Percentiles rank a stretch among this genome's conserved stretches.
Conservation (phyloP, 2,797 vertebrate genomes). For the Melanotaenia maccullochi region DNA sequence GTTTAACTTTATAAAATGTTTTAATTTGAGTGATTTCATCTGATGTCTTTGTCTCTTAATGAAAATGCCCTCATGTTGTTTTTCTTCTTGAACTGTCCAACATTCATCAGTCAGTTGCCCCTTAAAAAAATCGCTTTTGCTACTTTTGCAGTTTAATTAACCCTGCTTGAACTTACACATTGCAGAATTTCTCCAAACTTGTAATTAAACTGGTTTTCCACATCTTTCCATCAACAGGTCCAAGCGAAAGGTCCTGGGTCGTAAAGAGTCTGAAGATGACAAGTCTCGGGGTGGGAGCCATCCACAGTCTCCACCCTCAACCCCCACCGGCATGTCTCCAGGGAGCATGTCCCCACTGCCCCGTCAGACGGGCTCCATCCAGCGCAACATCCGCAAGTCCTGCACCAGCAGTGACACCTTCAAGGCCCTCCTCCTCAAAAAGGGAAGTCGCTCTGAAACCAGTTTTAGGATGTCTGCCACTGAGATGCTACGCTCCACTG, state of each 20-base stretch:
- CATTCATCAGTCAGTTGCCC: neutral
- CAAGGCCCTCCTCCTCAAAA: slow-evolving; percentile 95
- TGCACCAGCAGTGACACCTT: slow-evolving; percentile 97
- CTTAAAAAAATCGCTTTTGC: neutral
- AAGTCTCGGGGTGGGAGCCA: slow-evolving; percentile 75
- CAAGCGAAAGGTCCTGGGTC: slow-evolving; percentile 96
- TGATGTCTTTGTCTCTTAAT: slow-evolving; percentile 24
- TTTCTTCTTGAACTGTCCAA: slow-evolving; percentile 6
- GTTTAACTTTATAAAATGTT: slow-evolving; percentile 14
- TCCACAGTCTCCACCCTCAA: slow-evolving; percentile 65
- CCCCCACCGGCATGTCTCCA: slow-evolving; percentile 60
- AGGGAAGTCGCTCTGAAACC: slow-evolving; percentile 93
- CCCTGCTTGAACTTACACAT: slow-evolving; percentile 3
- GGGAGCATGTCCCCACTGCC: slow-evolving; percentile 74
- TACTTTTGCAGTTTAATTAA: slow-evolving; percentile 5
- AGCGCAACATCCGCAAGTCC: slow-evolving; percentile 92
- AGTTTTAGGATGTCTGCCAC: slow-evolving; percentile 95
- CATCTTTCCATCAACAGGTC: slow-evolving; percentile 82
- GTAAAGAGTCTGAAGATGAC: slow-evolving; percentile 94
- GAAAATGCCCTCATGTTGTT: slow-evolving; percentile 27
- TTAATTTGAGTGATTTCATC: slow-evolving; percentile 11
- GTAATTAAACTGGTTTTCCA: slow-evolving; percentile 14
- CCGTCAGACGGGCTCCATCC: slow-evolving; percentile 90
- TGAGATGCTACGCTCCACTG: slow-evolving; percentile 95
- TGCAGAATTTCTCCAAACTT: neutral